Conservation (phyloP, 92 coral and sea anemone species). For the Parazoanthus swiftii region DNA sequence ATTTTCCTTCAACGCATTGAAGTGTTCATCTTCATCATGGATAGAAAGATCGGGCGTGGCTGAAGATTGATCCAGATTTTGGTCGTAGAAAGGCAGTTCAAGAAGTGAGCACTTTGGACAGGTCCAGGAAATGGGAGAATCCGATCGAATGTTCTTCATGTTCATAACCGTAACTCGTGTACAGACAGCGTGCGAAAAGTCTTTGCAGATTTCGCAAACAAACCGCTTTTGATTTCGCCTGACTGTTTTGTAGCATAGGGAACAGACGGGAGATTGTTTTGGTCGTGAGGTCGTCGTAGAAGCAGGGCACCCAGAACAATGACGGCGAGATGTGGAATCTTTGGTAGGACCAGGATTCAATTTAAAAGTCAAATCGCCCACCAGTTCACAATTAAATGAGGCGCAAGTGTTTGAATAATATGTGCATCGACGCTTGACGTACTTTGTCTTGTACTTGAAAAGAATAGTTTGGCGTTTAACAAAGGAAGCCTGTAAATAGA, state of each 20-base stretch:
- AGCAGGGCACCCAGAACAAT: background rate
- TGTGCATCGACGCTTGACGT: slow-evolving; percentile 16
- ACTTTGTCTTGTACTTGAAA: slow-evolving; percentile 13
- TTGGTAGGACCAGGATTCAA: slow-evolving; percentile 2
- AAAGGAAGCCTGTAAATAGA: slow-evolving; percentile 8
- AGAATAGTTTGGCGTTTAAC: slow-evolving; percentile 1
- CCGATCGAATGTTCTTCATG: slow-evolving; percentile 29
- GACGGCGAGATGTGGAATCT: slow-evolving; percentile 10
- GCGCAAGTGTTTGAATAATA: slow-evolving; percentile 19
- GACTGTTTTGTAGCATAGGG: background rate
- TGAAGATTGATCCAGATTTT: too few species aligned
- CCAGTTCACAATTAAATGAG: slow-evolving; percentile 5
- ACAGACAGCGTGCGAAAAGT: slow-evolving; percentile 27
- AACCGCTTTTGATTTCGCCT: background rate
- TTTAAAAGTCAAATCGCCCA: slow-evolving; percentile 9
- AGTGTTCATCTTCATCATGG: slow-evolving; percentile 27
- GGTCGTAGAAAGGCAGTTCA: slow-evolving; percentile 14
- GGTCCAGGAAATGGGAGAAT: slow-evolving; percentile 26
- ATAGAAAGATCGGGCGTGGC: slow-evolving; percentile 11
- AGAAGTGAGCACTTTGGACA: slow-evolving; percentile 23
- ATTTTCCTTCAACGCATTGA: slow-evolving; percentile 24
- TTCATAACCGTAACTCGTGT: background rate
- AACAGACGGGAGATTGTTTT: slow-evolving; percentile 1
- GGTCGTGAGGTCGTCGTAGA: slow-evolving; percentile 3
- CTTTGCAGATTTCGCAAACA: background rate